Percentiles rank a stretch among this genome's conserved stretches.
Conservation (phyloP, 1,140 invertebrate genomes). For the Arion vulgaris region DNA sequence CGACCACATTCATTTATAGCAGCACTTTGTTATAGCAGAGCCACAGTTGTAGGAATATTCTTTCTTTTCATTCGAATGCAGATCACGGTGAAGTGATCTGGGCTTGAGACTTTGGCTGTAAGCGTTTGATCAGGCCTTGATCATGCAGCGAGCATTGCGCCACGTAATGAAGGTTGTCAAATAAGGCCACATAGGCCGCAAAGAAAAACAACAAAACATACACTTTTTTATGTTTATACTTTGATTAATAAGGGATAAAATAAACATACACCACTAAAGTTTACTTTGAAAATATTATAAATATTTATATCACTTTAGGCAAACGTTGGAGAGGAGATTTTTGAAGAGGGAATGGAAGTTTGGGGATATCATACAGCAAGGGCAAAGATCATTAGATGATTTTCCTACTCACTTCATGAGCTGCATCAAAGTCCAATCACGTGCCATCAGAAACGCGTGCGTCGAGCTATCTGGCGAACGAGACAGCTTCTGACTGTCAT, state of each 20-base stretch:
- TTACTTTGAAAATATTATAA: no score
- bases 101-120: background rate
- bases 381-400: background rate
- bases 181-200: background rate
- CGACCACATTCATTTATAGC: no score
- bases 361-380: background rate
- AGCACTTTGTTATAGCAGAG: no score
- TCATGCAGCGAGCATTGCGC: conserved; percentile 11
- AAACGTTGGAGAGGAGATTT: no score
- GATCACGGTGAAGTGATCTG: background rate
- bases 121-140: background rate
- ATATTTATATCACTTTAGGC: no score
- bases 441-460: background rate
- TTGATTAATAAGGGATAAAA: no score
- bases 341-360: no score
- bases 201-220: background rate
- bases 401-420: conserved; percentile 9
- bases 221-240: background rate
- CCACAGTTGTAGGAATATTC: background rate
- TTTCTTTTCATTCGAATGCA: conserved; percentile 2
- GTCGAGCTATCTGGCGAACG: conserved; percentile 17
- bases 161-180: conserved; percentile 3
- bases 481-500: conserved; percentile 32
- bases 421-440: conserved; percentile 34
- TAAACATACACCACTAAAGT: no score